These are phyloP conservation scores for Pseudomyrmex dendroicus DNA, from an alignment of 1,140 invertebrate genomes.

Conservation along the genomic window DNA sequence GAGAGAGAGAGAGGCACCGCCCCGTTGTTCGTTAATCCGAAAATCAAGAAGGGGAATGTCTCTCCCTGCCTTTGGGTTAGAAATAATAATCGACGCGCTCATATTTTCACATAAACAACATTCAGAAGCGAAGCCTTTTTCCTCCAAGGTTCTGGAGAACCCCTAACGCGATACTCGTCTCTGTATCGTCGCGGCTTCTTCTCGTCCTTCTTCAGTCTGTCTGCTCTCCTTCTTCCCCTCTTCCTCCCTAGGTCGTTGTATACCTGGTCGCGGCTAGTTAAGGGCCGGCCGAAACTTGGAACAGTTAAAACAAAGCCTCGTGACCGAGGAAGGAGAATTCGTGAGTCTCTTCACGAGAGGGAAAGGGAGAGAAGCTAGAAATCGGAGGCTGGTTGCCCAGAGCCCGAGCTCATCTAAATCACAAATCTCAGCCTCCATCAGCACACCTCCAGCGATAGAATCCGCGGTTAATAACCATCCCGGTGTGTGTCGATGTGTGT, in stretches of 20 bases:
- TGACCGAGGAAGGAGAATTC: conserved; percentile 46
- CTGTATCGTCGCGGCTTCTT: neutral
- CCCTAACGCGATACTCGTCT: conserved; percentile 62
- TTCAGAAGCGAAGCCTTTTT: conserved; percentile 13
- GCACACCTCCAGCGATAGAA: conserved; percentile 78
- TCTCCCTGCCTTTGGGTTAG: no score
- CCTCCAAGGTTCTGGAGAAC: conserved; percentile 58
- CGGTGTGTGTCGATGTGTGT: conserved; percentile 56
- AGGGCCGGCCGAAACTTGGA: conserved; percentile 75
- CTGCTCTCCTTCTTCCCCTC: conserved; percentile 7
- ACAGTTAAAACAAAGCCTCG: conserved; percentile 82
- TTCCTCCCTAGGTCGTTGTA: conserved; percentile 56
- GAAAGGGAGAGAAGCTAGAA: conserved; percentile 21
- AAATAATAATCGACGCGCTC: neutral
- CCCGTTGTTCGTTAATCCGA: no score
- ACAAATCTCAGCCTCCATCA: conserved; percentile 83
- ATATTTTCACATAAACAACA: conserved; percentile 36
- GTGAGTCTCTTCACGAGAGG: neutral
- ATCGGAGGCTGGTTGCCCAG: conserved; percentile 56
- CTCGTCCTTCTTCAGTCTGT: conserved; percentile 37
- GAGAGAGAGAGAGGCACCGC: no score
- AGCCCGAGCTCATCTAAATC: conserved; percentile 83
- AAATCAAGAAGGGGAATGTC: no score
- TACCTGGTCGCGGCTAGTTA: conserved; percentile 77
- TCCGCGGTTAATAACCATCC: conserved; percentile 76